Conservation (phyloP, 2,797 vertebrate genomes). For the Manis pentadactyla region DNA sequence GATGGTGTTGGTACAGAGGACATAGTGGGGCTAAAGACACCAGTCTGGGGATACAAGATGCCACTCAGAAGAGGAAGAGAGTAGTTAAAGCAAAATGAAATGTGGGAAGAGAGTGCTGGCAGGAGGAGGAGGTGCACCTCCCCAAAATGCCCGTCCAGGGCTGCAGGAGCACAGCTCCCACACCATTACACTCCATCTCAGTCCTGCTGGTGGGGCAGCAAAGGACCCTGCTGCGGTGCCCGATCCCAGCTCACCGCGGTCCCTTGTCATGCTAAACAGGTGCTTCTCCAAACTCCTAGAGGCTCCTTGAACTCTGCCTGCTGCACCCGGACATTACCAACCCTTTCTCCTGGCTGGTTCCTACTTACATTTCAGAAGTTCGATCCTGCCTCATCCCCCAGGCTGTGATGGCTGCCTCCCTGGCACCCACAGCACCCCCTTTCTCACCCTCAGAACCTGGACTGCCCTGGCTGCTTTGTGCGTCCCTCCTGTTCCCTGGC, state of each 20-base stretch:
- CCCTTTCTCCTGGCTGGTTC: neutral
- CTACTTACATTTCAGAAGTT: neutral
- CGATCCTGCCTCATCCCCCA: neutral
- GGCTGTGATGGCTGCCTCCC: neutral
- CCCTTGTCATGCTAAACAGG: neutral
- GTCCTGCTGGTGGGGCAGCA: neutral
- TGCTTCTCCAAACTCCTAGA: neutral
- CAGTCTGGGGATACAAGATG: neutral
- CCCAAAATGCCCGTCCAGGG: fast-evolving
- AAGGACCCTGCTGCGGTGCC: fast-evolving
- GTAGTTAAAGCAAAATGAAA: neutral
- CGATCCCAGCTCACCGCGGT: neutral
- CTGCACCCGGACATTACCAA: too few relatives aligned
- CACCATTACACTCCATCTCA: neutral
- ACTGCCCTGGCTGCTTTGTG: too few relatives aligned
- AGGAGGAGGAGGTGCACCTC: fast-evolving
- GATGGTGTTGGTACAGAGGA: neutral
- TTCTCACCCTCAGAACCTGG: neutral
- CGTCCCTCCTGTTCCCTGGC: neutral
- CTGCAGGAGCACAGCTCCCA: fast-evolving
- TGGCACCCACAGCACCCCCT: neutral
- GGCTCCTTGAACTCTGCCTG: neutral
- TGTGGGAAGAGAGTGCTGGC: fast-evolving
- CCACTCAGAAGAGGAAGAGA: neutral
- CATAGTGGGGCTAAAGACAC: fast-evolving